A percentile compares a stretch with the other conserved stretches of the same genome.
Conservation (phyloP, 2,797 vertebrate species). For the Cichlasoma orientale region DNA sequence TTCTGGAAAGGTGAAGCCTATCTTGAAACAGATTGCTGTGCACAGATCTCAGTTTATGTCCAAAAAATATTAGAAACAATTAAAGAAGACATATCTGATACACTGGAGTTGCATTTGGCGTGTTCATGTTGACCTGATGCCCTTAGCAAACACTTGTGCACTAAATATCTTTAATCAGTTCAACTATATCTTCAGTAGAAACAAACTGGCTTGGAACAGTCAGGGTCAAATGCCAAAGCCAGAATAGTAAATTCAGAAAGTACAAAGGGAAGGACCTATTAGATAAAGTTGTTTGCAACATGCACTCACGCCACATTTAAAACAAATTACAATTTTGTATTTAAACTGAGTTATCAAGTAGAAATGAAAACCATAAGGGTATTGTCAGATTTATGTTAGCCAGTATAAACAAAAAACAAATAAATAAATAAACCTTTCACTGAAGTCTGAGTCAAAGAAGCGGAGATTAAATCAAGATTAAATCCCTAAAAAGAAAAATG, state of each 20-base stretch:
- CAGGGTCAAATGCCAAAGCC: not conserved
- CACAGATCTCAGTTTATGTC: not conserved
- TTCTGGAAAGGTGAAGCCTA: not conserved
- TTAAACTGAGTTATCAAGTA: not conserved
- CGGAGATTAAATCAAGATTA: conserved; percentile 52
- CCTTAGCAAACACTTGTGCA: not conserved
- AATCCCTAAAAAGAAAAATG: conserved; percentile 42
- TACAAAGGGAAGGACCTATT: not conserved
- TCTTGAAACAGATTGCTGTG: not conserved
- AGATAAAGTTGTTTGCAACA: not conserved
- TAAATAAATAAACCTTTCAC: not conserved
- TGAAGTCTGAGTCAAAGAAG: conserved; percentile 14
- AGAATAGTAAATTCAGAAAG: not conserved
- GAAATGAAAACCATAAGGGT: not conserved
- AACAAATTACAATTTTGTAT: not conserved
- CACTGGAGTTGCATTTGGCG: not conserved
- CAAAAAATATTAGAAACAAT: not conserved
- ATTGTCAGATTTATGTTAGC: not conserved
- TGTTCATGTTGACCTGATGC: not conserved
- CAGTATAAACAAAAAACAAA: conserved; percentile 12
- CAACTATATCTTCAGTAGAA: not conserved
- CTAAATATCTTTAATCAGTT: not conserved
- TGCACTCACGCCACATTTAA: not conserved
- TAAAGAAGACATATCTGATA: not conserved
- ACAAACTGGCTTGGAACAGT: not conserved